A percentile compares a stretch with the other conserved stretches of the same genome.
phyloP scores from a whole-genome alignment of 2,888 invertebrate species.

The Lobophora halterata region DNA sequence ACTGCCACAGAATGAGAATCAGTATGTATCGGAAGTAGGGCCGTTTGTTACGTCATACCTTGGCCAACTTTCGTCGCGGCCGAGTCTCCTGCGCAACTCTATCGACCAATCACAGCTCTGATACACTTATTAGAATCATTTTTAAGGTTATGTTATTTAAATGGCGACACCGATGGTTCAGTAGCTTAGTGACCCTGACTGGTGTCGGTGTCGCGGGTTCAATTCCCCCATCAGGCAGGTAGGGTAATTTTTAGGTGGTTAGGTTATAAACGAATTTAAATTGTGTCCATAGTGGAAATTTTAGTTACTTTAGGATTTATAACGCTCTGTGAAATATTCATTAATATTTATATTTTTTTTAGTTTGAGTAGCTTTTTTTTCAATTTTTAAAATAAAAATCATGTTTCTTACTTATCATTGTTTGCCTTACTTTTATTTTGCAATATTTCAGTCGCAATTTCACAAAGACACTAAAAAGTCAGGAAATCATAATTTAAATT shows the following conservation, averaged over 20 bases:
- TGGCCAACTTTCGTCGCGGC: conserved; percentile 43
- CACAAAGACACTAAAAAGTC: conserved; percentile 17
- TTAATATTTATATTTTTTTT: too few relatives aligned
- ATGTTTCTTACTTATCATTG: too few relatives aligned
- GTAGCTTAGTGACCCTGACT: too few relatives aligned
- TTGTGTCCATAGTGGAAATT: too few relatives aligned
- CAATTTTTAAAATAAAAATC: too few relatives aligned
- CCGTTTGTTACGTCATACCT: conserved; percentile 37
- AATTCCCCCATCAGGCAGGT: too few relatives aligned
- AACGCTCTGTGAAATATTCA: too few relatives aligned
- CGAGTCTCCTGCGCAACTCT: conserved; percentile 29
- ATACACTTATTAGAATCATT: conserved; percentile 12
- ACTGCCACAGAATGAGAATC: conserved; percentile 15
- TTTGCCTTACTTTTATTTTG: conserved; percentile 9
- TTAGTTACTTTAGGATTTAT: background rate
- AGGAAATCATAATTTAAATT: conserved; percentile 18
- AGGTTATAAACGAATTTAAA: too few relatives aligned
- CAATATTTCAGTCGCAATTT: background rate
- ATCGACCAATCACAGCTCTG: conserved; percentile 13
- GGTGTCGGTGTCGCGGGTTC: too few relatives aligned
- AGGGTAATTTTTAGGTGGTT: too few relatives aligned
- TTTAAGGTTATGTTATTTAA: conserved; percentile 3
- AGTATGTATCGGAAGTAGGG: conserved; percentile 43
- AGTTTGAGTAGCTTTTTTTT: too few relatives aligned
- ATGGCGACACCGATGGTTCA: background rate